These are phyloP conservation scores for Chironomus tepperi DNA, from an alignment of 1,140 invertebrate genomes.

Conservation along the genomic window DNA sequence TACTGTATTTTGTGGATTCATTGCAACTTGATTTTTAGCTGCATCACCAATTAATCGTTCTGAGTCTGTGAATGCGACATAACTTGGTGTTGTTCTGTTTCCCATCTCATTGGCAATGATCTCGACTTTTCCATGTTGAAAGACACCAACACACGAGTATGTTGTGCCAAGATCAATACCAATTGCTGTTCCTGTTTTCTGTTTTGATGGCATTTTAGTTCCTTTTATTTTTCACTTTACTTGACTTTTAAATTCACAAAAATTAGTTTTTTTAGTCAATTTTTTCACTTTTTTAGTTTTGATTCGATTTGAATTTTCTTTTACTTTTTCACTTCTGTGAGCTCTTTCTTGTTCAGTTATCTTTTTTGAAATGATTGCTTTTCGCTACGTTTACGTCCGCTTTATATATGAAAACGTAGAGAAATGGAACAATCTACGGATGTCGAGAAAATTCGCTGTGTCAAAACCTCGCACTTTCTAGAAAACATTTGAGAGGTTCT, in stretches of 20 bases:
- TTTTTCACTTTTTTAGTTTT: background rate
- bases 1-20: conserved; percentile 41
- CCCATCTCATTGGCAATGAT: conserved; percentile 94
- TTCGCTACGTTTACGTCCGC: background rate
- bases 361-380: background rate
- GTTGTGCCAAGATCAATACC: conserved; percentile 73
- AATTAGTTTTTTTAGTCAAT: background rate
- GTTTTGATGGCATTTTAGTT: conserved; percentile 24
- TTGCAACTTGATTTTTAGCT: conserved; percentile 54
- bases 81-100: conserved; percentile 83
- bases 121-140: conserved; percentile 79
- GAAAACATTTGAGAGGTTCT: background rate
- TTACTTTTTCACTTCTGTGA: background rate
- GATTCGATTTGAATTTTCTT: background rate
- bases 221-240: conserved; percentile 20
- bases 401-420: conserved; percentile 21
- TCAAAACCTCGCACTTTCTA: background rate
- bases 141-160: conserved; percentile 74
- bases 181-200: conserved; percentile 50
- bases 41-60: conserved; percentile 66
- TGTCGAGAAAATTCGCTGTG: background rate
- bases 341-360: background rate
- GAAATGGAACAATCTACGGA: background rate
- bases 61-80: conserved; percentile 79
- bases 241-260: background rate